Base-by-base conservation (phyloP, 1,140 invertebrate species). In the Littorina saxatilis region DNA sequence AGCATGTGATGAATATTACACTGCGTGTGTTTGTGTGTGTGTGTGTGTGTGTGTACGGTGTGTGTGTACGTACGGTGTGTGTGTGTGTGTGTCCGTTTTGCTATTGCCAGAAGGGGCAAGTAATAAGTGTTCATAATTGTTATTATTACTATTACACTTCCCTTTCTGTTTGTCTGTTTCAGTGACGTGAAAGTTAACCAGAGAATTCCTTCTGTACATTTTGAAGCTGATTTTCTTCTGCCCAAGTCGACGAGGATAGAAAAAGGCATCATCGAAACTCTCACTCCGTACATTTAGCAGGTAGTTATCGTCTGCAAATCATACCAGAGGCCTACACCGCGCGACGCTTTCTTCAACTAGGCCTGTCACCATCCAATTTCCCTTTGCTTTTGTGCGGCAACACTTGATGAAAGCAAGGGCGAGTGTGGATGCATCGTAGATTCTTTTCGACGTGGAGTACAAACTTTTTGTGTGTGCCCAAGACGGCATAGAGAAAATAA, bases 161-260 rank as follows among this genome's bases (percentile, higher is more conserved):
- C n/a, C n/a, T n/a, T 29, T 32, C 5, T 70, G 4, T 70, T 9
- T 63, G 61, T 63, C 27, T 63, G 61, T 63, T 63, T n/a, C 61
- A 63, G 61, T 63, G 61, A 63, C 61, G 61, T 7, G 27, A 63
- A 32, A 29, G 32, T 15, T 27, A 32, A 5, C 61, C 61, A 11
- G n/a, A 63, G 29, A 63, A 63, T 63, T 63, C 61, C 61, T 63
- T 63, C 27, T 63, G 61, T 63, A 63, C 61, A 63, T 63, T 32
- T 17, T 47, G 61, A 47, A 47, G 43, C 43, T 17, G 61, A 63
- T 32, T 27, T n/a, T 58, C 61, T 63, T 5, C 23, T 63, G 61
- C 43, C 43, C 43, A 47, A 63, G 61, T 27, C 13, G 29, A 63
- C n/a, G 61, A 23, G n/a, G 61, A 63, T 32, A 63, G 29, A 63